These are phyloP conservation scores for Amphimallon solstitiale DNA, from an alignment of 2,888 invertebrate species.

Conservation along the genomic window DNA sequence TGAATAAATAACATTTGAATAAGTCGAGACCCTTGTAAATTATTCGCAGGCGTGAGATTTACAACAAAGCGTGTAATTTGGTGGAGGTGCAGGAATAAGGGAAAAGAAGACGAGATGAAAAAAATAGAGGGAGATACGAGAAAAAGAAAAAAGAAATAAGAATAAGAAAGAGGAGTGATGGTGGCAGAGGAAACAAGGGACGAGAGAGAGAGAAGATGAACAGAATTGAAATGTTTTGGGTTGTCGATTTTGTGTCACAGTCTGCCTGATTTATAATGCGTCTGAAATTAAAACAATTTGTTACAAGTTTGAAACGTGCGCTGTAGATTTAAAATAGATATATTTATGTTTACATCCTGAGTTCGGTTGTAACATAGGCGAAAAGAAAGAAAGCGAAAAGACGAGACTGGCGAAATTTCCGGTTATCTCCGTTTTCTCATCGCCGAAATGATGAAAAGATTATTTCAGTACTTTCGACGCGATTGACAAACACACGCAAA, in stretches of 20 bases:
- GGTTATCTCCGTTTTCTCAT: slow-evolving; percentile 9
- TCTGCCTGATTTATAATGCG: slow-evolving; percentile 23
- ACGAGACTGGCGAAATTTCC: neutral
- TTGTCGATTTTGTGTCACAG: slow-evolving; percentile 24
- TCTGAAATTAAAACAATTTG: slow-evolving; percentile 44
- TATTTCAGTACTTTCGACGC: neutral
- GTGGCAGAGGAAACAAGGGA: neutral
- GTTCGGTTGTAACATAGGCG: neutral
- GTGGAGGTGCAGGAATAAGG: neutral
- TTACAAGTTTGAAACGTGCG: slow-evolving; percentile 41
- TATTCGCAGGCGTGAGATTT: slow-evolving; percentile 10
- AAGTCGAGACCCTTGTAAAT: slow-evolving; percentile 5
- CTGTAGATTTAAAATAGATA: slow-evolving; percentile 34
- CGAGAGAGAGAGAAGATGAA: neutral
- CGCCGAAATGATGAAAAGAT: neutral
- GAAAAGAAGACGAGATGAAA: slow-evolving; percentile 1
- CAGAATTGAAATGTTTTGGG: slow-evolving; percentile 25
- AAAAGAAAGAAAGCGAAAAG: neutral
- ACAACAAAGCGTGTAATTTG: slow-evolving; percentile 21
- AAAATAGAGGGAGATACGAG: neutral
- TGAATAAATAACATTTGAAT: slow-evolving; percentile 15
- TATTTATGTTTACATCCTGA: slow-evolving; percentile 25
- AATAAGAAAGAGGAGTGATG: neutral
- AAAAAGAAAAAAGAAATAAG: slow-evolving; percentile 2
- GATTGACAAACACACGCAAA: neutral